Conservation (phyloP, 1,140 invertebrate species). For the Formica selysi region DNA sequence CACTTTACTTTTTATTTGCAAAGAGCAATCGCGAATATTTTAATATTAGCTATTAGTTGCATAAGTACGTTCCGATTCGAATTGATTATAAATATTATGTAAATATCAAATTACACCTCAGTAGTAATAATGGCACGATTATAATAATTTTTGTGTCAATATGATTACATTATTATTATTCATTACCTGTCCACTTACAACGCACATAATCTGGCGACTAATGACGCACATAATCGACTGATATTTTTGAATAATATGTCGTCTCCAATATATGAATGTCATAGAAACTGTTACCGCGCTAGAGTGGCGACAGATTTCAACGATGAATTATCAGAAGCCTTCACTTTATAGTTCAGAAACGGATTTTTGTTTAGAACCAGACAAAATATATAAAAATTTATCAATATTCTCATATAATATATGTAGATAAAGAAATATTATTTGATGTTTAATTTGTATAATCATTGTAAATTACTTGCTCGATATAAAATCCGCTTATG, state of each 20-base stretch:
- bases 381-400: conserved; percentile 31
- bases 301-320: conserved; percentile 29
- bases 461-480: conserved; percentile 10
- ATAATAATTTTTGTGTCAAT: conserved; percentile 70
- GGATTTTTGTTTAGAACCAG: conserved; percentile 22
- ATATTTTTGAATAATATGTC: conserved; percentile 31
- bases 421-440: conserved; percentile 5
- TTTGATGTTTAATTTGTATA: background rate
- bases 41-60: conserved; percentile 21
- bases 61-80: conserved; percentile 62
- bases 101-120: conserved; percentile 57
- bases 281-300: conserved; percentile 38
- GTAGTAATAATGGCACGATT: conserved; percentile 74
- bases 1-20: conserved; percentile 7
- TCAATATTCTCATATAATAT: conserved; percentile 2
- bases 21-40: conserved; percentile 3
- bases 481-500: background rate
- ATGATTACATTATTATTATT: conserved; percentile 25
- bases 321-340: conserved; percentile 27
- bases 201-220: background rate
- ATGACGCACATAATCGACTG: background rate
- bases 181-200: background rate
- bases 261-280: conserved; percentile 28
- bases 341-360: background rate
- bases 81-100: conserved; percentile 53